A percentile compares a stretch with the other conserved stretches of the same genome.
phyloP scores from a whole-genome alignment of 2,113 vertebrate genomes.

The Riparia riparia region DNA sequence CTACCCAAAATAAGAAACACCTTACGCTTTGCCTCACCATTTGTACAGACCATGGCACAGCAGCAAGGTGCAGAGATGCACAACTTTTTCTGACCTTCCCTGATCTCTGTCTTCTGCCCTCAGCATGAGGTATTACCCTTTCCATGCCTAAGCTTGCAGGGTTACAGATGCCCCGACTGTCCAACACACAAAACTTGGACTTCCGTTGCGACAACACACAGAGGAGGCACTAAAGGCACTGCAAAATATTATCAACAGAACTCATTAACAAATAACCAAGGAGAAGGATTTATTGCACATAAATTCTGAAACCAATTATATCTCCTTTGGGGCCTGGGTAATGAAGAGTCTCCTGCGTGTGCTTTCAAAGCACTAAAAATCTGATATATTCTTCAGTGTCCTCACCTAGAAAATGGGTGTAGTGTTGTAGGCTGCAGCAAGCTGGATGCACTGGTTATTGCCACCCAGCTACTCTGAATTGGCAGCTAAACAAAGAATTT shows the following conservation, averaged over 20 bases:
- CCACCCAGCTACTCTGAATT: neutral
- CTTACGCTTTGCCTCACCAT: neutral
- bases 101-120: neutral
- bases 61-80: neutral
- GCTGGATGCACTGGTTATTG: neutral
- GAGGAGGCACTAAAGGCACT: neutral
- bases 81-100: neutral
- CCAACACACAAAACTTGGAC: neutral
- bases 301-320: conserved; percentile 24
- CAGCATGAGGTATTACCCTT: neutral
- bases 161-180: neutral
- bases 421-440: neutral
- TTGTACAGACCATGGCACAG: neutral
- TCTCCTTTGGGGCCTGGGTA: neutral
- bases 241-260: neutral
- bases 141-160: neutral
- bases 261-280: neutral
- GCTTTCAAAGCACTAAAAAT: neutral
- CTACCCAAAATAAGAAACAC: neutral
- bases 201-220: neutral
- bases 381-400: neutral
- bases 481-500: neutral
- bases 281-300: conserved; percentile 9
- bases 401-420: neutral
- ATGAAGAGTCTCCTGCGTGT: neutral